A percentile compares a stretch with the other conserved stretches of the same genome.
Evolutionary conservation across 2,113 vertebrate genomes (phyloP).

Genomic region (Myrmecobius fasciatus): DNA sequence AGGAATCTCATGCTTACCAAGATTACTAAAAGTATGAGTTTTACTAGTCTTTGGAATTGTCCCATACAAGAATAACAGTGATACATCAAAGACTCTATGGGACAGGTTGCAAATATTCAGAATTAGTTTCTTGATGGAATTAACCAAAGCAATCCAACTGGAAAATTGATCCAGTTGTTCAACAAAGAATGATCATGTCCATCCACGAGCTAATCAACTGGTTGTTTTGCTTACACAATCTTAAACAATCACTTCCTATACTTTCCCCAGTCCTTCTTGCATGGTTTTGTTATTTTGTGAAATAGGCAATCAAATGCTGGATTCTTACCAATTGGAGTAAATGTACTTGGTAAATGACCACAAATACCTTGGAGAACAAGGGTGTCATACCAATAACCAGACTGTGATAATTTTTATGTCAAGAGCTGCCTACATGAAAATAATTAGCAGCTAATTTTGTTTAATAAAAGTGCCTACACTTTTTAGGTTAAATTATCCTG

Average conservation of each 20-base stretch:
- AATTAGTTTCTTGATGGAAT: background rate
- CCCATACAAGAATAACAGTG: background rate
- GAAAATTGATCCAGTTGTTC: background rate
- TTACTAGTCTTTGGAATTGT: conserved; percentile 8
- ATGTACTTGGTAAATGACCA: background rate
- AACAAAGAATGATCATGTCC: background rate
- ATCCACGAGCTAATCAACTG: background rate
- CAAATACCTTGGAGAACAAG: background rate
- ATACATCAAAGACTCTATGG: background rate
- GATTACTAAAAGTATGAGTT: background rate
- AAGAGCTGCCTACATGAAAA: background rate
- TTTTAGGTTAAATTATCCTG: conserved; percentile 33
- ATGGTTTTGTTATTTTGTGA: background rate
- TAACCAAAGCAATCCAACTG: background rate
- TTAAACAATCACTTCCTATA: conserved; percentile 4
- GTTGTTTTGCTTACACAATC: background rate
- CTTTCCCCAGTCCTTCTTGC: background rate
- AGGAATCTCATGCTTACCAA: background rate
- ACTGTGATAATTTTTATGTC: background rate
- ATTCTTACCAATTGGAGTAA: background rate
- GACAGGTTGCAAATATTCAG: background rate
- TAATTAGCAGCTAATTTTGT: conserved; percentile 21
- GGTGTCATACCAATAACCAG: background rate
- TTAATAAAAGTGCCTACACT: conserved; percentile 27
- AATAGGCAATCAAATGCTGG: conserved; percentile 11